Evolutionary conservation across 2,888 invertebrate genomes (phyloP), one percentile per base, ranked within the genome.

Genomic region (Syrphus vitripennis): DNA sequence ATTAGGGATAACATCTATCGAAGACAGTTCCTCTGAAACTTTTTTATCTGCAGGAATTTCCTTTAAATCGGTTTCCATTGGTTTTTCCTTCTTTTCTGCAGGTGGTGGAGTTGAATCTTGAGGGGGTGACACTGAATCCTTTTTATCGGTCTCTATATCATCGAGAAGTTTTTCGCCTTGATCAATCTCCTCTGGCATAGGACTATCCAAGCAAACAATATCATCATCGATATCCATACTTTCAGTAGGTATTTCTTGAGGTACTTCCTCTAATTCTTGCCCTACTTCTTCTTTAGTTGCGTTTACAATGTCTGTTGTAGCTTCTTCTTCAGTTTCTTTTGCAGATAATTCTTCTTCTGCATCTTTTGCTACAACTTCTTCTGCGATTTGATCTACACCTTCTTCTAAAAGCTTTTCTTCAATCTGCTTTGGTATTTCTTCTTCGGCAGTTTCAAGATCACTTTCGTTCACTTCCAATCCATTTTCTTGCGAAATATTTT

Each of bases 191-290:
- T 50, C 74, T 24, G 65, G 45, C 4, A 69, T 2, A n/a, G 72
- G 87, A 34, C 72, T 83, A 12, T 80, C 76, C 31, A 79, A 21
- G 24, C 80, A 83, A 6, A 69, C 69, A 24, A 77, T 40, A 40
- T 78, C 75, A 2, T 78, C 79, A 31, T 67, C 84, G n/a, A 87
- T 48, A 34, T 74, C 75, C 70, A 55, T 75, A 37, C 80, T 75
- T 3, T 34, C 24, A 53, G 78, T 16, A 2, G 10, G 19, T 1
- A 26, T 71, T 45, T 42, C 71, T 40, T 78, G n/a, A 3, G 26
- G 29, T 29, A 10, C 7, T 4, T 12, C 19, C 1, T n/a, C 12
- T 57, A 14, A 6, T 14, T 40, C 16, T 48, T 45, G n/a, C 19
- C 21, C 10, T 5, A 12, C 10, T 59, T 48, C 31, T 31, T 59